These are phyloP conservation scores for Cantharis rustica DNA, from an alignment of 2,888 invertebrate species.

Conservation along the genomic window DNA sequence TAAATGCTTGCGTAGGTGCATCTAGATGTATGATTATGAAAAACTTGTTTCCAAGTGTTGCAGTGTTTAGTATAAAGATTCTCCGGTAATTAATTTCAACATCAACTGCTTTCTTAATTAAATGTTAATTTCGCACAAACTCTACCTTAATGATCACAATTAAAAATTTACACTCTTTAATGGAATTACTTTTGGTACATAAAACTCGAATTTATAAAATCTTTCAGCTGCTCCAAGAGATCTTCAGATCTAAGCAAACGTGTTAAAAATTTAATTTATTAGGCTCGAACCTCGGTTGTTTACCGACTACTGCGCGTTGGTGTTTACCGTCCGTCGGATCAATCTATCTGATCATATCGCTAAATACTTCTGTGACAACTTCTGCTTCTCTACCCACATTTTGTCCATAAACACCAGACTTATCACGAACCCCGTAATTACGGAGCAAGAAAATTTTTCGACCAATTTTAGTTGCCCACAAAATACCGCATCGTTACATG, in stretches of 20 bases:
- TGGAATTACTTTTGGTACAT: background rate
- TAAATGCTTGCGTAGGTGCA: constrained; percentile 26
- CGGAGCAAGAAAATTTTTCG: too few species aligned
- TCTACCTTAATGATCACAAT: background rate
- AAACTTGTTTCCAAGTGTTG: constrained; percentile 23
- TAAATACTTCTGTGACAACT: background rate
- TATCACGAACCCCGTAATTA: background rate
- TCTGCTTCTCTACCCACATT: background rate
- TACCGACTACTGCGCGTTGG: background rate
- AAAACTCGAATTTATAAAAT: background rate
- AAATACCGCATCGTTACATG: background rate
- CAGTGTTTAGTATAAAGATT: constrained; percentile 18
- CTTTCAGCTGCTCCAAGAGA: background rate
- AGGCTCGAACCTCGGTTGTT: background rate
- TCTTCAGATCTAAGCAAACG: background rate
- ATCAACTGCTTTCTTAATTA: background rate
- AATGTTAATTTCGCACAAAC: background rate
- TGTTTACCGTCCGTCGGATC: background rate
- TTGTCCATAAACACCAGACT: background rate
- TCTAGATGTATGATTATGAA: constrained; percentile 3
- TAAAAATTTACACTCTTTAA: background rate
- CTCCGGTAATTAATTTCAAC: constrained; percentile 20
- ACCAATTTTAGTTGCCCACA: background rate
- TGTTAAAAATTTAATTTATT: background rate
- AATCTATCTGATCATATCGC: background rate